phyloP scores from a whole-genome alignment of 2,797 vertebrate genomes.

The Rhinella marina region DNA sequence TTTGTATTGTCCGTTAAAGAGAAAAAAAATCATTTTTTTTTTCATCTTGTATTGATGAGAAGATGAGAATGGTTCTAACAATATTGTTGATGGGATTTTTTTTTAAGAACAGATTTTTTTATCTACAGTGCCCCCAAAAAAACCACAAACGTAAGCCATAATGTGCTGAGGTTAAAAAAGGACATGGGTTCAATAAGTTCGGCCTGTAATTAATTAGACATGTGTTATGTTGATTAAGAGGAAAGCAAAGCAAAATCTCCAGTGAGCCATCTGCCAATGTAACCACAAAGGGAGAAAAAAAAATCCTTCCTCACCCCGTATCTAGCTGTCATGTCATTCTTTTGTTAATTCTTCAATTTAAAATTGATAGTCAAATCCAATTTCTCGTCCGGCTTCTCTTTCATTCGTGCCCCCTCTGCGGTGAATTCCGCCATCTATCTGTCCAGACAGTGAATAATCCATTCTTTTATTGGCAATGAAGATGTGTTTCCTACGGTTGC shows the following conservation, averaged over 20 bases:
- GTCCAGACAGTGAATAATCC: constrained; percentile 1
- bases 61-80: no score
- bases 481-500: not conserved
- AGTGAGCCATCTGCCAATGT: constrained; percentile 28
- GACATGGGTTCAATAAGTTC: constrained; percentile 13
- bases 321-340: not conserved
- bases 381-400: not conserved
- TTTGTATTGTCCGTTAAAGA: no score
- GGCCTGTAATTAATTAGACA: constrained; percentile 33
- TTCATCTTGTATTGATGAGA: no score
- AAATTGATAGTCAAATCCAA: constrained; percentile 34
- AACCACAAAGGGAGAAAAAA: constrained; percentile 5
- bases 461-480: constrained; percentile 13
- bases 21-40: not conserved
- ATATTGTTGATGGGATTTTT: no score
- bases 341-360: constrained; percentile 11
- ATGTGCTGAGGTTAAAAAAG: not conserved
- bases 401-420: not conserved
- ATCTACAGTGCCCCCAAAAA: not conserved
- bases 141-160: not conserved
- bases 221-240: constrained; percentile 31
- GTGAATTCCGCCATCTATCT: constrained; percentile 25
- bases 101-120: not conserved
- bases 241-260: constrained; percentile 30
- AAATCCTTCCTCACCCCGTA: not conserved